phyloP scores from a whole-genome alignment of 2,113 vertebrate species.

The Eubucco bourcierii region DNA sequence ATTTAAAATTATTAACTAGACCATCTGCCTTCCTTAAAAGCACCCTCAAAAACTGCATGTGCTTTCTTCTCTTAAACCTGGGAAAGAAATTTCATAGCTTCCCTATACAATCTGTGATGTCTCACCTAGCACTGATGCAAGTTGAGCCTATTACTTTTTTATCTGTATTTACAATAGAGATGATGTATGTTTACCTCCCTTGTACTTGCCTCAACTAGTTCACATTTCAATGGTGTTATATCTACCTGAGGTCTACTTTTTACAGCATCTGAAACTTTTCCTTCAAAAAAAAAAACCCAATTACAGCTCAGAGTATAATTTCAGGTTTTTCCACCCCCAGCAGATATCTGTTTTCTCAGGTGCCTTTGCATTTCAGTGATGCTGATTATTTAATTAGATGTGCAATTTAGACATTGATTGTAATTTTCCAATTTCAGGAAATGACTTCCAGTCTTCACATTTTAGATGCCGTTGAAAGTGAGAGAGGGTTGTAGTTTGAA shows the following conservation, averaged over 20 bases:
- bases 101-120: background rate
- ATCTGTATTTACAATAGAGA: background rate
- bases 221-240: background rate
- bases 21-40: background rate
- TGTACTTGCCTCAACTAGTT: background rate
- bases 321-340: conserved; percentile 43
- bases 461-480: conserved; percentile 1
- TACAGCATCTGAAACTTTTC: background rate
- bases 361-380: conserved; percentile 52
- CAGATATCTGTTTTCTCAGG: background rate
- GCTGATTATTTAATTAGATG: conserved; percentile 70
- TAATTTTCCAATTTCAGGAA: conserved; percentile 56
- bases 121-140: background rate
- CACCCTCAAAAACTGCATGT: background rate
- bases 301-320: conserved; percentile 56
- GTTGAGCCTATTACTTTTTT: background rate
- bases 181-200: background rate
- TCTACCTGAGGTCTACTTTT: background rate
- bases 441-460: background rate
- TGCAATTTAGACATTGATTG: conserved; percentile 61
- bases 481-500: conserved; percentile 63
- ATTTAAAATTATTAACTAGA: background rate
- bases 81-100: background rate
- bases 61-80: background rate
- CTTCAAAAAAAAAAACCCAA: background rate